Evolutionary conservation across 2,888 invertebrate species (phyloP).

Genomic region (Rotaria sp.): DNA sequence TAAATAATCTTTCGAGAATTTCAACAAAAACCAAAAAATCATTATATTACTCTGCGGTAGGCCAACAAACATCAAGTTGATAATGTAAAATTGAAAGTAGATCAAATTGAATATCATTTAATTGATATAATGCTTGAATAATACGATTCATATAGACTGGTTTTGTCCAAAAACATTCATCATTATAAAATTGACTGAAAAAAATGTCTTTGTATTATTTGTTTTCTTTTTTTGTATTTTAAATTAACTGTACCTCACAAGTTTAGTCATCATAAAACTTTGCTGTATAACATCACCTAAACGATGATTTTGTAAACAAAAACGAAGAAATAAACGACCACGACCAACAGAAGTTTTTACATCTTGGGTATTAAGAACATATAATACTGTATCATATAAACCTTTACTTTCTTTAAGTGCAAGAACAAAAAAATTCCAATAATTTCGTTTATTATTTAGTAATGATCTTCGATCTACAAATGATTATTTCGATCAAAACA

Average conservation of each 20-base stretch:
- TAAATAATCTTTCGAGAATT: not conserved
- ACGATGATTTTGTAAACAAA: slow-evolving; percentile 54
- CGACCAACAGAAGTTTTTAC: slow-evolving; percentile 53
- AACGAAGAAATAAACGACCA: slow-evolving; percentile 55
- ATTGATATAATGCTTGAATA: slow-evolving; percentile 54
- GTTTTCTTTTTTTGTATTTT: too few species aligned
- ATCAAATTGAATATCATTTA: slow-evolving; percentile 56
- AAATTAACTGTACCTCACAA: slow-evolving; percentile 17
- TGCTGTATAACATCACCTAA: slow-evolving; percentile 56
- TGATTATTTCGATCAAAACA: not conserved
- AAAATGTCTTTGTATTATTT: not conserved
- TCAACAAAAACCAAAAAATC: not conserved
- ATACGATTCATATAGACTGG: slow-evolving; percentile 47
- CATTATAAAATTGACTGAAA: slow-evolving; percentile 53
- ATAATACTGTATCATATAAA: not conserved
- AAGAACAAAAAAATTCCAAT: not conserved
- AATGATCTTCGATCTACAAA: slow-evolving; percentile 5
- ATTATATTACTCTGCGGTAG: not conserved
- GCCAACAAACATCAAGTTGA: slow-evolving; percentile 21
- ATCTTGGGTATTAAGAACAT: slow-evolving; percentile 16
- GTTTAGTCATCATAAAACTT: slow-evolving; percentile 51
- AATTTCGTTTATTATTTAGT: not conserved
- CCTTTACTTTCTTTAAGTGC: slow-evolving; percentile 23
- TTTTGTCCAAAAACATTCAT: slow-evolving; percentile 49
- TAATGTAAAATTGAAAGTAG: slow-evolving; percentile 43